Base-by-base conservation (phyloP, 2,797 vertebrate genomes). In the Pangasius larnaudii region DNA sequence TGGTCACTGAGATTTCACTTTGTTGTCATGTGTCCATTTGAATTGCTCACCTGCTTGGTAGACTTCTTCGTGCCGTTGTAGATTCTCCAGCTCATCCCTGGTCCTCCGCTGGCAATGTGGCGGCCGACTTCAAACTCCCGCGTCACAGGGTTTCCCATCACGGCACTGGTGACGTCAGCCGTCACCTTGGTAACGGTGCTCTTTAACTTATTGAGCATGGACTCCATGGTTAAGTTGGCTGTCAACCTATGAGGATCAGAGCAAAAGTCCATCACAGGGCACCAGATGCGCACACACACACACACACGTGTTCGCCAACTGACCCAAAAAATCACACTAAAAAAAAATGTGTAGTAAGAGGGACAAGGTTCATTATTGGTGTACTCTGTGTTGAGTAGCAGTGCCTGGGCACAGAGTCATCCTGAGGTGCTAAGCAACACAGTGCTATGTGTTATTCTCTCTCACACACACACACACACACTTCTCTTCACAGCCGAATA, bases 111-210 rank as follows among this genome's bases (percentile, higher is more conserved):
- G 89, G 98, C 98, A 78, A 99, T 97, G 88, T 99, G 99, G 49
- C 97, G 96, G 24, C 98, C 98, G 19, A 99, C 98, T 93, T 99
- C 99, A 84, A 99, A 99, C 89, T 99, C 99, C 90, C 99, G 96
- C 6, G 99, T 99, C 91, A 99, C 98, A 0, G 99, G 99, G 93
- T 99, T 99, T 84, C 99, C 99, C 98, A 99, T 99, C 69, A 99
- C 98, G 0, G 98, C 98, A 24, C 98, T 99, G 93, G 98, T 99
- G 93, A 99, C 97, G 87, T 99, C 98, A 0, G 98, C 99, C 0
- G 98, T 99, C 93, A 99, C 98, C 95, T 99, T 99, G 13, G 98
- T 99, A 93, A 99, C 99, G 0, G 99, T 99, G 90, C 96, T 99
- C 94, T 99, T 99, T 87, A 99, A 92, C 92, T 99, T 99, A 95